Base-by-base conservation (phyloP, 2,113 vertebrate species). In the Notarius quadriscutis region DNA sequence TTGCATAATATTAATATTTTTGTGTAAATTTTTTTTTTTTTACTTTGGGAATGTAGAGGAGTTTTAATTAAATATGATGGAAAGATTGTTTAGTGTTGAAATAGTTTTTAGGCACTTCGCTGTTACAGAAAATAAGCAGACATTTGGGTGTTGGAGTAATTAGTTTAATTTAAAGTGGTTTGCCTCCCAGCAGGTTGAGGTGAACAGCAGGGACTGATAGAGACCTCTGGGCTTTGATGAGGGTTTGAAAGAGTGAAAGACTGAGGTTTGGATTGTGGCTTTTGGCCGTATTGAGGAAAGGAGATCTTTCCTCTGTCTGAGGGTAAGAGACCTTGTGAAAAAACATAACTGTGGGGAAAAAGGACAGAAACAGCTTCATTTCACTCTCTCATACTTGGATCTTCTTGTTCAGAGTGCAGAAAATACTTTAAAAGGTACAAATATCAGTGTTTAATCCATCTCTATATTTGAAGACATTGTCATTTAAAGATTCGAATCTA, bases 131-230 rank as follows among this genome's bases (percentile, higher is more conserved):
- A 81, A 87, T 81, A 67, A 86, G 72, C 72, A 87, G 83, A 85
- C 86, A 72, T 72, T 84, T 84, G 88, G 88, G 79, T 87, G 25
- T 86, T 92, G 91, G 93, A 92, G 93, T 94, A 93, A 94, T 95
- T 95, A 93, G 93, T 95, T 94, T 93, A 87, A 92, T 91, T 93
- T 94, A 87, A 86, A 82, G 90, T 85, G 91, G 92, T 95, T 93
- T 92, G 63, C 86, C 93, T 94, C 92, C 91, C 93, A 95, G 93
- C 92, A 94, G 93, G 91, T 94, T 93, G 92, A 92, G 91, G 93
- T 90, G 91, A 87, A 91, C 91, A 87, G 89, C 93, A 93, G 94
- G 94, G 91, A 92, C 91, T 91, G 91, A 91, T 90, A 92, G 90
- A 93, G 92, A 94, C 92, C 89, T 86, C 83, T 78, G 81, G 87